A percentile compares a stretch with the other conserved stretches of the same genome.
Evolutionary conservation across 2,888 invertebrate species (phyloP).

Genomic region (Ormyrus pomaceus): DNA sequence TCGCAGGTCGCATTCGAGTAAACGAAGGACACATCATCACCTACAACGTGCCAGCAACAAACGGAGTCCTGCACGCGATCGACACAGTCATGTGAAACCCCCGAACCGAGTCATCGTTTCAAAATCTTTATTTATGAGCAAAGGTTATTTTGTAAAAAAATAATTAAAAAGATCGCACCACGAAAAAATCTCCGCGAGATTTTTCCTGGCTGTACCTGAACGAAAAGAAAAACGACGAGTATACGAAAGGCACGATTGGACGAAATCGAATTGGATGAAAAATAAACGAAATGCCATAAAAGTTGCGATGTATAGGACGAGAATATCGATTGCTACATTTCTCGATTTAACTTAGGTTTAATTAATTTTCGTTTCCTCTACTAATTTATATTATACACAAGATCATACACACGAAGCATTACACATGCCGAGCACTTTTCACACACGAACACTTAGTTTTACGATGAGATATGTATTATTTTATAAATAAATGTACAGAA

Average conservation of each 20-base stretch:
- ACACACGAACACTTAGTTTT: constrained; percentile 53
- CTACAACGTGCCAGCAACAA: constrained; percentile 91
- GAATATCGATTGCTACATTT: constrained; percentile 44
- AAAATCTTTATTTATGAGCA: constrained; percentile 9
- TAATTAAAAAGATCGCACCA: constrained; percentile 28
- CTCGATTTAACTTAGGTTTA: constrained; percentile 52
- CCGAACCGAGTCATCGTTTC: background rate
- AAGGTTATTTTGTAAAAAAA: constrained; percentile 38
- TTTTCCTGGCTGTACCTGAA: constrained; percentile 44
- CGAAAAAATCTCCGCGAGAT: constrained; percentile 30
- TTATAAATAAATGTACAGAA: constrained; percentile 74
- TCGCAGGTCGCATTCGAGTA: constrained; percentile 86
- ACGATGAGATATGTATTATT: constrained; percentile 59
- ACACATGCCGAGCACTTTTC: constrained; percentile 44
- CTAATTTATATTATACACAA: constrained; percentile 57
- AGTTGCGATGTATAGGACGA: constrained; percentile 46
- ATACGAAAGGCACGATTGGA: constrained; percentile 18
- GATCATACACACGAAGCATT: constrained; percentile 48
- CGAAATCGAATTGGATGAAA: constrained; percentile 30
- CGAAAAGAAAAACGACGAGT: constrained; percentile 13
- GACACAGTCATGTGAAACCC: constrained; percentile 80
- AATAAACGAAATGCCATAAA: constrained; percentile 56
- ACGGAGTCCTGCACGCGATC: constrained; percentile 91
- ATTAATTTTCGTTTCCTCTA: constrained; percentile 50
- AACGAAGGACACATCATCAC: constrained; percentile 89